Percentiles rank a stretch among this genome's conserved stretches.
Evolutionary conservation across 1,140 invertebrate genomes (phyloP).

Genomic region (Saccostrea echinata): DNA sequence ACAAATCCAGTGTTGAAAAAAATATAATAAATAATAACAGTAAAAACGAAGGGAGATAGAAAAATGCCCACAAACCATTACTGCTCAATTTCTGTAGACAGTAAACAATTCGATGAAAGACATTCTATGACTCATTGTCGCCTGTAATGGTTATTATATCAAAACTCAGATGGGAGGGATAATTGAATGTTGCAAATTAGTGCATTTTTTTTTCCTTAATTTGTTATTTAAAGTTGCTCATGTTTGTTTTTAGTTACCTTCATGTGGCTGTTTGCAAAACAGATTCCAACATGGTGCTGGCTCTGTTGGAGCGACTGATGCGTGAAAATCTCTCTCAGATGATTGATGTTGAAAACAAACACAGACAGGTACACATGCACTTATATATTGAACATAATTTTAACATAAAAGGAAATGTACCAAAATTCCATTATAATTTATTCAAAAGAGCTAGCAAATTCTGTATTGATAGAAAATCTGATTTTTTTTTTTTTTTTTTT

Average conservation of each 20-base stretch:
- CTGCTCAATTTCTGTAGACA: neutral
- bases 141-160: neutral
- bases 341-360: constrained; percentile 66
- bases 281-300: constrained; percentile 67
- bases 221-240: neutral
- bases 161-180: neutral
- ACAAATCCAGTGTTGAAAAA: neutral
- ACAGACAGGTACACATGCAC: constrained; percentile 65
- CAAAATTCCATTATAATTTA: neutral
- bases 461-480: neutral
- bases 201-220: too few species aligned
- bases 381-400: neutral
- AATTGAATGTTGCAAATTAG: neutral
- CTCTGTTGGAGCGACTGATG: constrained; percentile 67
- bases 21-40: neutral
- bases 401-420: neutral
- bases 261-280: constrained; percentile 70
- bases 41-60: neutral
- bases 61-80: neutral
- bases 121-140: neutral
- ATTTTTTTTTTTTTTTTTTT: constrained; percentile 61
- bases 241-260: constrained; percentile 63
- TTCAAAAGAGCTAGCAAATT: neutral
- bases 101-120: neutral
- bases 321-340: constrained; percentile 64